phyloP scores from a whole-genome alignment of 2,888 invertebrate genomes.

The Archips xylosteana region DNA sequence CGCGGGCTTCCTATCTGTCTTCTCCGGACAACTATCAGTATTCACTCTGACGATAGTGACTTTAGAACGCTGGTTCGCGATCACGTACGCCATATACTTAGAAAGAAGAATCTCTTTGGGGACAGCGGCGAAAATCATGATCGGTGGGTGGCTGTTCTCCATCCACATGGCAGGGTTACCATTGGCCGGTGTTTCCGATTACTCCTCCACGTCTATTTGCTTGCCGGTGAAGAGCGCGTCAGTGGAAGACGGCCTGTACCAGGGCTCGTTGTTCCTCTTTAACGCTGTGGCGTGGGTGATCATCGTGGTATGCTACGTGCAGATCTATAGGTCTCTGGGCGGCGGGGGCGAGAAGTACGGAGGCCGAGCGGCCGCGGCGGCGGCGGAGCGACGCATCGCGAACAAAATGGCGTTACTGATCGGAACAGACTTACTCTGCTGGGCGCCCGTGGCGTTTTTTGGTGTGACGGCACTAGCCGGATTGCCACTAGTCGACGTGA shows the following conservation, averaged over 20 bases:
- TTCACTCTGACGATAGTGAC: conserved; percentile 95
- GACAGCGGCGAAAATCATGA: conserved; percentile 91
- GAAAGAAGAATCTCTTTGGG: conserved; percentile 91
- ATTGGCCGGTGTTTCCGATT: conserved; percentile 93
- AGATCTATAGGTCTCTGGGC: conserved; percentile 93
- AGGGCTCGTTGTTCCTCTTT: conserved; percentile 90
- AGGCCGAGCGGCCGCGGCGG: conserved; percentile 86
- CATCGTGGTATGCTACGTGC: conserved; percentile 93
- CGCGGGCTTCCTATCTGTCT: conserved; percentile 95
- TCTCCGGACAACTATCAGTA: conserved; percentile 94
- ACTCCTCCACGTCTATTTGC: conserved; percentile 94
- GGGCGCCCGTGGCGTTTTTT: conserved; percentile 96
- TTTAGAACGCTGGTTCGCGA: conserved; percentile 93
- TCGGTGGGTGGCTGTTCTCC: conserved; percentile 92
- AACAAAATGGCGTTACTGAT: conserved; percentile 96
- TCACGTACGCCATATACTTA: conserved; percentile 93
- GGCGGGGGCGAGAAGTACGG: conserved; percentile 89
- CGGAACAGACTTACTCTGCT: conserved; percentile 93
- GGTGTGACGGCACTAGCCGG: conserved; percentile 94
- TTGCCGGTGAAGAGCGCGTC: conserved; percentile 93
- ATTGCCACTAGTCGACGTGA: conserved; percentile 92
- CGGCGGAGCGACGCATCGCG: conserved; percentile 90
- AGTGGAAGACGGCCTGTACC: conserved; percentile 89
- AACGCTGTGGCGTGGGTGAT: conserved; percentile 93
- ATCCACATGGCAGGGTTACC: conserved; percentile 92